Evolutionary conservation across 2,113 vertebrate species (phyloP).

Genomic region (Toxostoma redivivum): DNA sequence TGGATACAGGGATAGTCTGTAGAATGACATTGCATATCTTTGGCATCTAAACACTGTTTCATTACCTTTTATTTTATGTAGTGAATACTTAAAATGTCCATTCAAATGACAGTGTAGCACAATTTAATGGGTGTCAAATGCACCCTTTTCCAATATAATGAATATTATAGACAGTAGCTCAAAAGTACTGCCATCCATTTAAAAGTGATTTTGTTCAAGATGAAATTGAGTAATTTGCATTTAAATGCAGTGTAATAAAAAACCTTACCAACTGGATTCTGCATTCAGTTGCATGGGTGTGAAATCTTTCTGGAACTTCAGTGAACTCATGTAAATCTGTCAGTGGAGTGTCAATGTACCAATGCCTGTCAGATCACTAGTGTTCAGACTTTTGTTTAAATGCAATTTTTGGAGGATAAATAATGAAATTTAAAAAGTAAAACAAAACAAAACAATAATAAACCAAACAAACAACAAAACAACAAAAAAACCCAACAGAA

Average conservation of each 20-base stretch:
- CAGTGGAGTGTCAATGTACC: not conserved
- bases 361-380: not conserved
- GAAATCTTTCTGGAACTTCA: not conserved
- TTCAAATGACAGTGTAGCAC: not conserved
- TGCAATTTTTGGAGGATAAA: not conserved
- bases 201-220: not conserved
- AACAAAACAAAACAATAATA: not conserved
- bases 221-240: constrained; percentile 6
- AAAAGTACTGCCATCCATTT: not conserved
- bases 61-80: constrained; percentile 4
- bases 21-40: not conserved
- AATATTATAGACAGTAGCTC: not conserved
- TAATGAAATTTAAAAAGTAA: not conserved
- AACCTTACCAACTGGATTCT: not conserved
- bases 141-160: not conserved
- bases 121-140: constrained; percentile 22
- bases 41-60: not conserved
- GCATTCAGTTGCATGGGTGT: not conserved
- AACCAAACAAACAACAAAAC: no score
- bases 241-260: not conserved
- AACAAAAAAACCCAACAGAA: not conserved
- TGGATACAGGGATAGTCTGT: not conserved
- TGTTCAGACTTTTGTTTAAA: not conserved
- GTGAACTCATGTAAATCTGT: not conserved
- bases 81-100: not conserved